Evolutionary conservation across 35 echinoderm and acorn worm species (phyloP), one percentile per base, ranked within the genome.

Genomic region (Apostichopus parvimensis): DNA sequence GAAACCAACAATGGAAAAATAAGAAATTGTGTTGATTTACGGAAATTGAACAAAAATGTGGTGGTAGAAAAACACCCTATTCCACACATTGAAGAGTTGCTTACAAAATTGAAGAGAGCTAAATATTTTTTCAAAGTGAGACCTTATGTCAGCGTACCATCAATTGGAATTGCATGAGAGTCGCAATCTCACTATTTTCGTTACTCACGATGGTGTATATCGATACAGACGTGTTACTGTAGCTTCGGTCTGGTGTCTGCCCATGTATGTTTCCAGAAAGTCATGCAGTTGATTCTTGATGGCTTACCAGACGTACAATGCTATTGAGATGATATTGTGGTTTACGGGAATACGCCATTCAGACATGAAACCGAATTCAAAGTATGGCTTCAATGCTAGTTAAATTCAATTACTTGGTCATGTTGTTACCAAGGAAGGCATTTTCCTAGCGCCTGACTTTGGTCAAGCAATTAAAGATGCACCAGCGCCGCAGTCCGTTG

Each of bases 141-240:
- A 93, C 55, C 18, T 93, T 4, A 23, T 53, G 18, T 88, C 82
- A 8, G 84, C 83, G 3, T 88, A 93, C 70, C 84, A 88, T 57
- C 92, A 93, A 57, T 52, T 93, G 59, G 52, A 79, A 20, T 53
- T 92, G 20, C 57, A 92, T 9, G 82, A 93, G 14, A 91, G 87
- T 59, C 53, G 92, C 9, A 60, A 84, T 79, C 75, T 94, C 24
- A 92, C 91, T 13, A 66, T 87, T 53, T 94, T 94, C 53, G 71
- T 94, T 18, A 94, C 92, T 18, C 92, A 94, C 91, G 92, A 91
- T 4, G 92, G 92, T 10, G 1, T 94, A 10, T 94, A 91, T 23
- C 71, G 77, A 18, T 94, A 90, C 52, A 90, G 68, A 60, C 25
- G 92, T 15, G 78, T 94, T 4, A n/a, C n/a, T n/a, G n/a, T n/a